Conservation (phyloP, 1,140 invertebrate genomes). For the Lutraria rhynchaena region DNA sequence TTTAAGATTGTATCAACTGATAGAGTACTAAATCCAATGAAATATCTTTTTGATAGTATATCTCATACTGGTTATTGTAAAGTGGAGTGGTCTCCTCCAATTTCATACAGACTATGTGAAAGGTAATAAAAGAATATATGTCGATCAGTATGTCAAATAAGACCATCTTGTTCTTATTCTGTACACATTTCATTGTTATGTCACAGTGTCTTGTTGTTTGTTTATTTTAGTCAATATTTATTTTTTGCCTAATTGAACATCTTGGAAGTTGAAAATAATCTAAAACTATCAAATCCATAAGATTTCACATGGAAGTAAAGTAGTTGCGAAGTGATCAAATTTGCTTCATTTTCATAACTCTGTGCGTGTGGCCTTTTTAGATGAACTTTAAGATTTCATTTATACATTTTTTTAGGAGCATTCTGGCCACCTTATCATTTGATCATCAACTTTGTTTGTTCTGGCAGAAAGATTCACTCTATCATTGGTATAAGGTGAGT, state of each 20-base stretch:
- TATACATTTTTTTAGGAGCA: slow-evolving; percentile 21
- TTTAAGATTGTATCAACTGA: slow-evolving; percentile 26
- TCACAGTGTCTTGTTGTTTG: background rate
- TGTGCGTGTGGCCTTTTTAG: background rate
- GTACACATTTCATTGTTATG: background rate
- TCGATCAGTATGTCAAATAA: slow-evolving; percentile 15
- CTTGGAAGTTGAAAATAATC: background rate
- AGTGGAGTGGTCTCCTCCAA: slow-evolving; percentile 19
- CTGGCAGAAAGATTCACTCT: background rate
- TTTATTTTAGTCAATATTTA: background rate
- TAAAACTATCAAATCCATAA: background rate
- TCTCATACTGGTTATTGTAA: slow-evolving; percentile 10
- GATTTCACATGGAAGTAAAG: too few species aligned
- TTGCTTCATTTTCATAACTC: background rate
- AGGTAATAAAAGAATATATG: background rate
- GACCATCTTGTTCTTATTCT: background rate
- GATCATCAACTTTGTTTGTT: slow-evolving; percentile 28
- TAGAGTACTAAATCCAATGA: slow-evolving; percentile 19
- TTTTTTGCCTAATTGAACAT: background rate
- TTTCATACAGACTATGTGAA: too few species aligned
- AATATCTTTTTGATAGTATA: slow-evolving; percentile 1
- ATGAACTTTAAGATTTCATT: background rate
- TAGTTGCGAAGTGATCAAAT: too few species aligned
- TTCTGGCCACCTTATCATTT: slow-evolving; percentile 26
- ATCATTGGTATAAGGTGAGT: slow-evolving; percentile 28